A percentile compares a stretch with the other conserved stretches of the same genome.
Conservation (phyloP, 2,113 vertebrate genomes). For the Callionymus lyra region DNA sequence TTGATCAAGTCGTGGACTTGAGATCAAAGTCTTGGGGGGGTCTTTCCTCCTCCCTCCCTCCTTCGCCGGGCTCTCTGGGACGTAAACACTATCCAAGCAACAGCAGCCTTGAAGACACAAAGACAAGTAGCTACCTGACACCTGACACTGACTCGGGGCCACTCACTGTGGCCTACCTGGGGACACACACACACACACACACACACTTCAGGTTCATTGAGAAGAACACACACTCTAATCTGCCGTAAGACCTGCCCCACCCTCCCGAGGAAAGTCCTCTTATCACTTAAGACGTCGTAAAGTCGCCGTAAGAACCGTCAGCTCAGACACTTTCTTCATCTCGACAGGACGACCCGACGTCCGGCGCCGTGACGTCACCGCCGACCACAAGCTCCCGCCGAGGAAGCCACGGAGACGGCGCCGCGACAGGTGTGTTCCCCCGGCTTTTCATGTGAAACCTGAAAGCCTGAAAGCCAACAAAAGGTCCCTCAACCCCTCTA, state of each 20-base stretch:
- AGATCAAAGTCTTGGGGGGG: slow-evolving; percentile 59
- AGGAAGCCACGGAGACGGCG: slow-evolving; percentile 48
- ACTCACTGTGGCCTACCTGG: slow-evolving; percentile 44
- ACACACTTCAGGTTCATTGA: slow-evolving; percentile 35
- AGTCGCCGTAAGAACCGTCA: too few species aligned
- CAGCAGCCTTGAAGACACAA: slow-evolving; percentile 58
- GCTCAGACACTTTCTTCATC: not conserved
- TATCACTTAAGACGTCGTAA: too few species aligned
- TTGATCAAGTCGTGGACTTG: slow-evolving; percentile 43
- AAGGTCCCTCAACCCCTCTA: slow-evolving; percentile 26
- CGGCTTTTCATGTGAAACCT: slow-evolving; percentile 62
- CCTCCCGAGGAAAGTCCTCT: not conserved
- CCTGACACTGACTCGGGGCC: slow-evolving; percentile 57
- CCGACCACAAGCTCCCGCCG: slow-evolving; percentile 31
- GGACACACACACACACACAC: slow-evolving; percentile 31
- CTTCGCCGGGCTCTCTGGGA: slow-evolving; percentile 29
- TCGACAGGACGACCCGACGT: slow-evolving; percentile 3
- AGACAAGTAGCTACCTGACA: slow-evolving; percentile 66
- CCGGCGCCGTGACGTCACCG: too few species aligned
- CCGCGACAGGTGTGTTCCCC: slow-evolving; percentile 57
- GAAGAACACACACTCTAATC: slow-evolving; percentile 12
- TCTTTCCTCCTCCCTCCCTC: slow-evolving; percentile 11
- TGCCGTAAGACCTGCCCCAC: slow-evolving; percentile 4
- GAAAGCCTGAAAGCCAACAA: slow-evolving; percentile 63
- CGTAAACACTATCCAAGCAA: slow-evolving; percentile 62